Evolutionary conservation across 2,888 invertebrate species (phyloP), one percentile per base, ranked within the genome.

Genomic region (Geotrupes spiniger): DNA sequence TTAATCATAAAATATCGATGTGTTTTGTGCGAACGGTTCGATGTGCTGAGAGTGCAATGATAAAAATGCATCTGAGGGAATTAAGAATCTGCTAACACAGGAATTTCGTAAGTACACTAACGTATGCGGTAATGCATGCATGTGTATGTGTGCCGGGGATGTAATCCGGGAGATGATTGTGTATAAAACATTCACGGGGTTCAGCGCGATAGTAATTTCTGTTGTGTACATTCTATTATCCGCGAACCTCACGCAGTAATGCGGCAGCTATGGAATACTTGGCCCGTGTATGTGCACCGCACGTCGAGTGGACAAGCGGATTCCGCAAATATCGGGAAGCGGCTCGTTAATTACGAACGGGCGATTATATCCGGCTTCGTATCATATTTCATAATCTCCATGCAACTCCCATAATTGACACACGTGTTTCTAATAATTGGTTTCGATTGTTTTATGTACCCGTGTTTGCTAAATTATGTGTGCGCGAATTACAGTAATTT

Each of bases 371-470:
- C 33, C 33, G 33, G 33, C 33, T 33, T 15, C 6, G 33, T 33
- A 33, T 33, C 33, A 33, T 33, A 33, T 33, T 33, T 33, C 21
- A 21, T 11, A 39, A 39, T 25, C 26, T 21, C 8, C 11, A 12
- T 17, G 25, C 21, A 12, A 17, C 17, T 36, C 12, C 26, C 17
- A 29, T 48, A 48, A 48, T 48, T 42, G 48, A 48, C 48, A 48
- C 48, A 42, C 42, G 48, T 42, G 48, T 42, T 42, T 37, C 42
- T 48, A 48, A 42, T 48, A 37, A 48, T 48, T 36, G 48, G 46
- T 46, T 37, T 26, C 41, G 42, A 48, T 48, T 48, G 42, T 48
- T 48, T 48, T 42, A 48, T 42, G 48, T 37, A 36, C 37, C n/a
- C 37, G 37, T 41, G 36, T 42, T 36, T 36, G 48, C 37, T 37